phyloP scores from a whole-genome alignment of 2,888 invertebrate genomes.

The Ornithoptera priamus region DNA sequence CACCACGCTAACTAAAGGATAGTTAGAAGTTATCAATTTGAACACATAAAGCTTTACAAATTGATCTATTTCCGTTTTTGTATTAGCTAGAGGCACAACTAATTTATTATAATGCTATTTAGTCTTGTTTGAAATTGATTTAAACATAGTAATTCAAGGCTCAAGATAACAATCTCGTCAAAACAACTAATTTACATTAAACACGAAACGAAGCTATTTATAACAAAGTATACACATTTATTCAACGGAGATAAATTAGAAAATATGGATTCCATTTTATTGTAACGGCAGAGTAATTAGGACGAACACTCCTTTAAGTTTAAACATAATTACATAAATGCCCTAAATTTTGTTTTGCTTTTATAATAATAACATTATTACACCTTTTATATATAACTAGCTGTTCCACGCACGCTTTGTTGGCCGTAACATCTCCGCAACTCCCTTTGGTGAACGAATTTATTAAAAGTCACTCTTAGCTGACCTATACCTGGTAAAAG shows the following conservation, averaged over 20 bases:
- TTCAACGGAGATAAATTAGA: neutral
- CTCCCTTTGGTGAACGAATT: no score
- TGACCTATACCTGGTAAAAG: no score
- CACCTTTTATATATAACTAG: neutral
- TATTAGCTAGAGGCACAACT: neutral
- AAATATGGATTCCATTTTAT: neutral
- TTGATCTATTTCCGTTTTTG: neutral
- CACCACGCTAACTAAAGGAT: no score
- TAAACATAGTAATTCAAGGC: neutral
- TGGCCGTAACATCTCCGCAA: no score
- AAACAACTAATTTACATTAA: conserved; percentile 5
- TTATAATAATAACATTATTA: neutral
- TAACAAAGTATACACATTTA: neutral
- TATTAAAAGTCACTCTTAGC: no score
- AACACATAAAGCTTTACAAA: neutral
- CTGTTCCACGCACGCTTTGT: no score
- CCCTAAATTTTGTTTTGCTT: neutral
- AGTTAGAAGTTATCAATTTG: neutral
- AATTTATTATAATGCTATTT: neutral
- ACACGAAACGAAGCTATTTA: conserved; percentile 7
- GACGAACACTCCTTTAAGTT: neutral
- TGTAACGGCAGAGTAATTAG: neutral
- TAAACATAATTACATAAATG: neutral
- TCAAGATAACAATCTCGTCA: neutral
- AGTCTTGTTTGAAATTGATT: neutral